Percentiles rank a stretch among this genome's conserved stretches.
Evolutionary conservation across 1,140 invertebrate species (phyloP).

Genomic region (Coboldia fuscipes): DNA sequence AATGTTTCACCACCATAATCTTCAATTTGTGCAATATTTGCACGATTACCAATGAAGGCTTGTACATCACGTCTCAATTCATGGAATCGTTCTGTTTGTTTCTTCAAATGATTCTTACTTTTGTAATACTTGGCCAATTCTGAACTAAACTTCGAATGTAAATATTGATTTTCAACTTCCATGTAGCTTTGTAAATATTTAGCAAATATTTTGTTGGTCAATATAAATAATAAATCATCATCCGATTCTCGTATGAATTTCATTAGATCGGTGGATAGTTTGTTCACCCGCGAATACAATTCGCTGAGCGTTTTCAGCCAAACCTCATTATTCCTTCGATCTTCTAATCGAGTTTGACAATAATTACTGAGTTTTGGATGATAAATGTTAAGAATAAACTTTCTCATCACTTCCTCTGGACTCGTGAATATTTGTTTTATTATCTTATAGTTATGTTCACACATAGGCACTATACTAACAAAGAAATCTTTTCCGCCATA

Average conservation of each 20-base stretch:
- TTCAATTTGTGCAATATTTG: conserved; percentile 82
- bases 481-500: conserved; percentile 68
- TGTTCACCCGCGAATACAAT: conserved; percentile 63
- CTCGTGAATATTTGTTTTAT: conserved; percentile 90
- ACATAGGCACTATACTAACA: conserved; percentile 73
- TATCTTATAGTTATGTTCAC: conserved; percentile 69
- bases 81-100: conserved; percentile 60
- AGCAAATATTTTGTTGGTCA: conserved; percentile 67
- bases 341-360: conserved; percentile 58
- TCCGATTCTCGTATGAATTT: conserved; percentile 62
- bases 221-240: conserved; percentile 52
- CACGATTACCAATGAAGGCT: conserved; percentile 73
- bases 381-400: conserved; percentile 93
- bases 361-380: conserved; percentile 79
- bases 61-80: conserved; percentile 83
- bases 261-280: conserved; percentile 48
- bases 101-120: conserved; percentile 86
- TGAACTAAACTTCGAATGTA: conserved; percentile 48
- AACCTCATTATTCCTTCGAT: conserved; percentile 52
- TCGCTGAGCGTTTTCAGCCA: conserved; percentile 79
- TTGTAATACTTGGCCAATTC: conserved; percentile 78
- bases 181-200: conserved; percentile 56
- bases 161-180: conserved; percentile 45
- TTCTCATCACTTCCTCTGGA: conserved; percentile 93
- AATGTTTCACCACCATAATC: conserved; percentile 96